Conservation (phyloP, 2,797 vertebrate species). For the Fratercula arctica region DNA sequence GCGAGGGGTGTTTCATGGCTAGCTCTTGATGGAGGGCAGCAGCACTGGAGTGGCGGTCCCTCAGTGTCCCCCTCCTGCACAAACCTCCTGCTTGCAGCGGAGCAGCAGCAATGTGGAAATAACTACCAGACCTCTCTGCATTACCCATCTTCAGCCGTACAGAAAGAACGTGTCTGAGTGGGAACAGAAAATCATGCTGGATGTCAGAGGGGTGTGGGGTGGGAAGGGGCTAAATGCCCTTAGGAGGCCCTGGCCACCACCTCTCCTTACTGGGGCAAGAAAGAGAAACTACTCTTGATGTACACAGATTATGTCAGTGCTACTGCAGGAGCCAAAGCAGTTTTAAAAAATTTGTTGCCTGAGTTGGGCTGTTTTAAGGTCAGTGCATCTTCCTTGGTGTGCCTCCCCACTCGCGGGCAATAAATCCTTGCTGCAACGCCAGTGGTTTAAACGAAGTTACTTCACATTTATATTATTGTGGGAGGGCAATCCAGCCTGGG, state of each 20-base stretch:
- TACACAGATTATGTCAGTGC: neutral
- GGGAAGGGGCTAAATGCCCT: neutral
- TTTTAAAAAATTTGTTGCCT: neutral
- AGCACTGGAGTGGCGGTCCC: no score
- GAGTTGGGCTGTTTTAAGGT: neutral
- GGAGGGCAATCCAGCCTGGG: neutral
- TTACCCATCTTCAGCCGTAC: neutral
- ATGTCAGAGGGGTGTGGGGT: neutral
- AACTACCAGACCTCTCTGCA: neutral
- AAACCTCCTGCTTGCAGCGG: neutral
- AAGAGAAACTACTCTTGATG: neutral
- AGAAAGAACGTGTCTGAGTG: neutral
- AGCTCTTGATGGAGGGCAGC: neutral
- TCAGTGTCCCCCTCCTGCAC: neutral
- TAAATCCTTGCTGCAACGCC: neutral
- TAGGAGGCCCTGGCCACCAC: neutral
- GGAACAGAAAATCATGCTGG: neutral
- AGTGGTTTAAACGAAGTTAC: neutral
- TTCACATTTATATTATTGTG: neutral
- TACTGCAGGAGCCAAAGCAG: neutral
- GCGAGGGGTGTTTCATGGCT: no score
- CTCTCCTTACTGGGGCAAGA: neutral
- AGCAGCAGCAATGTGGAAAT: neutral
- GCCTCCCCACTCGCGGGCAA: neutral
- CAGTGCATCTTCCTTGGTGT: neutral